A percentile compares a stretch with the other conserved stretches of the same genome.
Evolutionary conservation across 2,797 vertebrate genomes (phyloP).

Genomic region (Enteromius afrohamiltoni): DNA sequence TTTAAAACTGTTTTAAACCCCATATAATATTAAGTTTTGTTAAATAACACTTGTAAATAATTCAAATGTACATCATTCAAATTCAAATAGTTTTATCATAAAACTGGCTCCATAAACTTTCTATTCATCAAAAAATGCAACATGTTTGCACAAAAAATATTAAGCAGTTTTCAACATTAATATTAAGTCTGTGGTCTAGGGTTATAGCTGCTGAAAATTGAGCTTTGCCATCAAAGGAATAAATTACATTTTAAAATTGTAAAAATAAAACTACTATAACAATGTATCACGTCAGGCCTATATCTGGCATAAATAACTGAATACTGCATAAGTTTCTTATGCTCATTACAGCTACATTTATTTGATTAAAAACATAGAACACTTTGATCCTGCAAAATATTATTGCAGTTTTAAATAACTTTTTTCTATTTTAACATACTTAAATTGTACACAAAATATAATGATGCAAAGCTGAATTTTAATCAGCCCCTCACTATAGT

Average conservation of each 20-base stretch:
- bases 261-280: neutral
- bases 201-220: neutral
- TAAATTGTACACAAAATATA: neutral
- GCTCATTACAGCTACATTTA: neutral
- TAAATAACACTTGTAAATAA: no score
- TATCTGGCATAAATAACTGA: neutral
- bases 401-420: neutral
- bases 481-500: neutral
- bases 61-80: no score
- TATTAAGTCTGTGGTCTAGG: neutral
- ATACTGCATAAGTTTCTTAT: neutral
- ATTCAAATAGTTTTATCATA: no score
- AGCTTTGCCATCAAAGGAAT: neutral
- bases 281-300: neutral
- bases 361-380: neutral
- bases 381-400: neutral
- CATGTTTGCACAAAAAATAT: neutral
- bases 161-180: neutral
- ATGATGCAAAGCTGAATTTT: neutral
- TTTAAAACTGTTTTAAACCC: no score
- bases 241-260: neutral
- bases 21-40: no score
- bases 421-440: neutral
- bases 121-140: neutral
- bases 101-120: no score